These are phyloP conservation scores for Sarcophaga carnaria DNA, from an alignment of 2,888 invertebrate genomes.

Conservation along the genomic window DNA sequence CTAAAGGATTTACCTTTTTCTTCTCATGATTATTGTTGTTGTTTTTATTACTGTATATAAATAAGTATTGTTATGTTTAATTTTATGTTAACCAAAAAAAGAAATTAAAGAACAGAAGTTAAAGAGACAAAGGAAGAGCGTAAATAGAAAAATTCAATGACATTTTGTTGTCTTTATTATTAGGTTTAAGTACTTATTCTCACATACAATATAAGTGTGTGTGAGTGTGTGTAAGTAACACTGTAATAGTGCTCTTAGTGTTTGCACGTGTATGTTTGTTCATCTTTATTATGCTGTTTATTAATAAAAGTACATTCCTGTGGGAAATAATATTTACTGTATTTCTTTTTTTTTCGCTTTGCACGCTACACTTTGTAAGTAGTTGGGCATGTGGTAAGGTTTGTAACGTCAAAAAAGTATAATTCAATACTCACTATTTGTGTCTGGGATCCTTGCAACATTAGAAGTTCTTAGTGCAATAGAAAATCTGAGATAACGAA, in stretches of 20 bases:
- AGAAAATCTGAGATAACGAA: no score
- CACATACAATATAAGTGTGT: not conserved
- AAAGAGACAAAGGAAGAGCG: not conserved
- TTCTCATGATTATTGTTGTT: not conserved
- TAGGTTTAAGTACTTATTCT: conserved; percentile 29
- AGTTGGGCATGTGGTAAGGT: no score
- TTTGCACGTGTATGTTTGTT: not conserved
- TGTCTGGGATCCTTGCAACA: no score
- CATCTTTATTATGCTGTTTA: conserved; percentile 20
- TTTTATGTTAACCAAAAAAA: not conserved
- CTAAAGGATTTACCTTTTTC: conserved; percentile 19
- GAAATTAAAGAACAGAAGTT: not conserved
- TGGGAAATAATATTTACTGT: conserved; percentile 49
- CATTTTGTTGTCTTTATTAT: conserved; percentile 29
- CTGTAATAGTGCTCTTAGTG: not conserved
- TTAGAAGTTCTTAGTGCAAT: no score
- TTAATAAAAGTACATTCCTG: conserved; percentile 45
- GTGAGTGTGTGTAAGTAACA: not conserved
- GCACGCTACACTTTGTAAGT: not conserved
- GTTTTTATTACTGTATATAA: not conserved
- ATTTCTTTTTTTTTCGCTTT: not conserved
- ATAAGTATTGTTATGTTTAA: not conserved
- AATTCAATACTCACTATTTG: no score
- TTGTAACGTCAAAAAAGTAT: no score
- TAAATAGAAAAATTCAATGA: conserved; percentile 8